Evolutionary conservation across 2,113 vertebrate genomes (phyloP).

Genomic region (Odocoileus hemionus): DNA sequence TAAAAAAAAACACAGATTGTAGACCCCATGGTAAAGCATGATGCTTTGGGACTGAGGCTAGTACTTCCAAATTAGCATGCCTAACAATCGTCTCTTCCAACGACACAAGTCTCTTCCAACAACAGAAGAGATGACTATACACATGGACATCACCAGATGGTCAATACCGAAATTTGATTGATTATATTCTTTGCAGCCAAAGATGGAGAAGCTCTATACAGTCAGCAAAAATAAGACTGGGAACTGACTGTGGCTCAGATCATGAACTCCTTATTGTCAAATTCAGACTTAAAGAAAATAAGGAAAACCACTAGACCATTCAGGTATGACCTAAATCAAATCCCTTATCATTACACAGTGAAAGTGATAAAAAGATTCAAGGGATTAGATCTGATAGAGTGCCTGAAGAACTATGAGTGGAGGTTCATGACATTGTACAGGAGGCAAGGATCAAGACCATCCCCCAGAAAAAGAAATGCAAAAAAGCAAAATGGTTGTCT

Average conservation of each 20-base stretch:
- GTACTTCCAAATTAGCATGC: background rate
- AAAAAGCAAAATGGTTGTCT: background rate
- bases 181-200: background rate
- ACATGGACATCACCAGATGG: background rate
- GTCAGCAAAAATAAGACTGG: background rate
- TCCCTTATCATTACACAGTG: background rate
- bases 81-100: background rate
- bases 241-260: background rate
- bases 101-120: background rate
- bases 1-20: background rate
- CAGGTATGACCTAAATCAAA: background rate
- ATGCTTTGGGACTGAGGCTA: background rate
- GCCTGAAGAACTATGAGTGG: background rate
- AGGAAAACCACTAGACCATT: background rate
- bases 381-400: background rate
- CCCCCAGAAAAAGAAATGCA: background rate
- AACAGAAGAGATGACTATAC: fast-evolving
- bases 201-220: background rate
- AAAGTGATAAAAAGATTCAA: background rate
- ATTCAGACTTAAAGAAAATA: background rate
- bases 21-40: background rate
- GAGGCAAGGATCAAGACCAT: background rate
- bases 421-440: background rate
- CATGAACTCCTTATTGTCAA: background rate
- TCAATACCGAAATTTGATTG: background rate